Percentiles rank a stretch among this genome's conserved stretches.
phyloP scores from a whole-genome alignment of 2,888 invertebrate species.

The Philereme vetulata region DNA sequence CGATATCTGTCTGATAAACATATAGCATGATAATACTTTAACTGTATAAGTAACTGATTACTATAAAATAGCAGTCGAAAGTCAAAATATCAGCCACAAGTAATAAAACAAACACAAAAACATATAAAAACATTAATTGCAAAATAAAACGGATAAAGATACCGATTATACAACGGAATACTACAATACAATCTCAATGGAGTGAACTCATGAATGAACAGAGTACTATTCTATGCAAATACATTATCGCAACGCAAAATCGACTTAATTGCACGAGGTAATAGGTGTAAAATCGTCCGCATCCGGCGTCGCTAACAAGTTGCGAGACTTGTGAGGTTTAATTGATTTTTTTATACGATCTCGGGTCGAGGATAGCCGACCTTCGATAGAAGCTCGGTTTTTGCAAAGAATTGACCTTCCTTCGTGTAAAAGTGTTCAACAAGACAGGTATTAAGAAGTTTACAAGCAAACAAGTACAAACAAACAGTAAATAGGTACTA shows the following conservation, averaged over 20 bases:
- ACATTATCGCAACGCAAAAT: constrained; percentile 64
- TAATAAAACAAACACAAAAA: constrained; percentile 5
- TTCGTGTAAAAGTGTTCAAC: neutral
- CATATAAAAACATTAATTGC: constrained; percentile 17
- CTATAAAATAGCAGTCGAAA: too few species aligned
- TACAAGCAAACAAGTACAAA: too few species aligned
- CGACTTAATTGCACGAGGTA: constrained; percentile 66
- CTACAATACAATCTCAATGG: constrained; percentile 34
- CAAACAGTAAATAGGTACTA: too few species aligned
- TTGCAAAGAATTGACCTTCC: constrained; percentile 9
- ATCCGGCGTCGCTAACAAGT: constrained; percentile 55
- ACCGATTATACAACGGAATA: constrained; percentile 27
- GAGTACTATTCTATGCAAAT: constrained; percentile 73
- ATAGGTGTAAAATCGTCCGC: constrained; percentile 66
- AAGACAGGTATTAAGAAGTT: neutral
- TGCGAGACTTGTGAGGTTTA: constrained; percentile 42
- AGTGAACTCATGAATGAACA: constrained; percentile 61
- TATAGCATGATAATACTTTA: too few species aligned
- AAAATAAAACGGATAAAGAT: constrained; percentile 30
- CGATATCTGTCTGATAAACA: too few species aligned
- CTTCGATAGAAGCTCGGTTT: constrained; percentile 21
- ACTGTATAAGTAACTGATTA: too few species aligned
- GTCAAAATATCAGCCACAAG: too few species aligned
- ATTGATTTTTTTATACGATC: constrained; percentile 33
- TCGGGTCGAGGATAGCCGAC: constrained; percentile 37